phyloP scores from a whole-genome alignment of 2,113 vertebrate species.

The Salvelinus sp. region DNA sequence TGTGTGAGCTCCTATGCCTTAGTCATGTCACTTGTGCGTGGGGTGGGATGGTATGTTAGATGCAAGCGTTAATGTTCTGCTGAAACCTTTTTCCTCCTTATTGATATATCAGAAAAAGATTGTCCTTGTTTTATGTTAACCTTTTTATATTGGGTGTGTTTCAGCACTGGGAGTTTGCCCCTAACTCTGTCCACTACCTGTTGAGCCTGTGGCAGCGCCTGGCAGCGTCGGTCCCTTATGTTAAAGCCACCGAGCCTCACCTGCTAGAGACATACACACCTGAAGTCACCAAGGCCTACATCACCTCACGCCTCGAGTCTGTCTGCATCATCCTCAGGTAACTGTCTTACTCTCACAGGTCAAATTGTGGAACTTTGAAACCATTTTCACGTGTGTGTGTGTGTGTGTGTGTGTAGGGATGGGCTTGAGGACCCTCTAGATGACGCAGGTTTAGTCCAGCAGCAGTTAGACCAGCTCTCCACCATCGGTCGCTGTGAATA shows the following conservation, averaged over 20 bases:
- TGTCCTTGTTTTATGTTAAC: too few relatives aligned
- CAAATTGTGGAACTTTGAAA: too few relatives aligned
- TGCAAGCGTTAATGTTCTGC: too few relatives aligned
- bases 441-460: conserved; percentile 93
- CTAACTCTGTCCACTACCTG: conserved; percentile 98
- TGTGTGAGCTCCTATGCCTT: too few relatives aligned
- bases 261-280: conserved; percentile 97
- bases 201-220: conserved; percentile 96
- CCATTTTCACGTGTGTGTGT: background rate
- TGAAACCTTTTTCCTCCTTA: too few relatives aligned
- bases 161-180: conserved; percentile 98
- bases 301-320: conserved; percentile 95
- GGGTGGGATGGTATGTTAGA: too few relatives aligned
- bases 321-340: conserved; percentile 97
- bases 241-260: conserved; percentile 97
- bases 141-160: background rate
- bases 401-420: conserved; percentile 74
- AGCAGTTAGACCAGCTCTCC: conserved; percentile 95
- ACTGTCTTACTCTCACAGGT: background rate
- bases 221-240: conserved; percentile 94
- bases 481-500: conserved; percentile 97
- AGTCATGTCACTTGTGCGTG: too few relatives aligned
- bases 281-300: conserved; percentile 98
- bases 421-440: conserved; percentile 95
- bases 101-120: too few relatives aligned